A percentile compares a stretch with the other conserved stretches of the same genome.
These are phyloP conservation scores for Amphipoea lucens DNA, from an alignment of 2,888 invertebrate species.

Conservation along the genomic window DNA sequence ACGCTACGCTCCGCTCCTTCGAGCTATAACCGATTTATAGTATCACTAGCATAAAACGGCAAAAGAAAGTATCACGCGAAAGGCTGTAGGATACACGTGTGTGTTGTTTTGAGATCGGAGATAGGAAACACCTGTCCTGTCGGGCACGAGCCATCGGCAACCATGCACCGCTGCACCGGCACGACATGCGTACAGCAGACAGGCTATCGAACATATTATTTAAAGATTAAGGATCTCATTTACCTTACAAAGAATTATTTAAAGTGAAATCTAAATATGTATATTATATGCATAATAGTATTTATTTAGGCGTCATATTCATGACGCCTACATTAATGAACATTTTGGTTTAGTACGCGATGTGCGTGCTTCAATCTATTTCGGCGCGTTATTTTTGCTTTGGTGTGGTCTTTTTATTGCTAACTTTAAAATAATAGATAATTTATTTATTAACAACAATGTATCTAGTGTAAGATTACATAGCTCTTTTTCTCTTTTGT, in stretches of 20 bases:
- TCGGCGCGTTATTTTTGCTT: not conserved
- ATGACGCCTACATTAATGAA: not conserved
- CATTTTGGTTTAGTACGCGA: not conserved
- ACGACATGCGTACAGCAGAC: conserved; percentile 6
- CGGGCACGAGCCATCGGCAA: conserved; percentile 57
- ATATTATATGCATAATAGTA: not conserved
- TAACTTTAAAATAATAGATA: not conserved
- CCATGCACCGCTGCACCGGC: conserved; percentile 42
- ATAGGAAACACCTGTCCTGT: conserved; percentile 63
- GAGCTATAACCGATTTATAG: conserved; percentile 25
- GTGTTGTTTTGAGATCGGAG: conserved; percentile 66
- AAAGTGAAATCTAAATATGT: not conserved
- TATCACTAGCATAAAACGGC: conserved; percentile 28
- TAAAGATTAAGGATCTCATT: conserved; percentile 2
- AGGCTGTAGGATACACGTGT: conserved; percentile 48
- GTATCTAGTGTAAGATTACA: not conserved
- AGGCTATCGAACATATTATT: conserved; percentile 15
- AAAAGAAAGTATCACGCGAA: conserved; percentile 51
- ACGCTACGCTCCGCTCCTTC: conserved; percentile 10
- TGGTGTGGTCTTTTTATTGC: conserved; percentile 3
- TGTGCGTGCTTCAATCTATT: not conserved
- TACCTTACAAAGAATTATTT: conserved; percentile 12
- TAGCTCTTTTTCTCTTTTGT: not conserved
- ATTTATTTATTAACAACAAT: not conserved
- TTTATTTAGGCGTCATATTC: too few species aligned